phyloP scores from a whole-genome alignment of 2,113 vertebrate genomes.

The Trematomus loennbergii region DNA sequence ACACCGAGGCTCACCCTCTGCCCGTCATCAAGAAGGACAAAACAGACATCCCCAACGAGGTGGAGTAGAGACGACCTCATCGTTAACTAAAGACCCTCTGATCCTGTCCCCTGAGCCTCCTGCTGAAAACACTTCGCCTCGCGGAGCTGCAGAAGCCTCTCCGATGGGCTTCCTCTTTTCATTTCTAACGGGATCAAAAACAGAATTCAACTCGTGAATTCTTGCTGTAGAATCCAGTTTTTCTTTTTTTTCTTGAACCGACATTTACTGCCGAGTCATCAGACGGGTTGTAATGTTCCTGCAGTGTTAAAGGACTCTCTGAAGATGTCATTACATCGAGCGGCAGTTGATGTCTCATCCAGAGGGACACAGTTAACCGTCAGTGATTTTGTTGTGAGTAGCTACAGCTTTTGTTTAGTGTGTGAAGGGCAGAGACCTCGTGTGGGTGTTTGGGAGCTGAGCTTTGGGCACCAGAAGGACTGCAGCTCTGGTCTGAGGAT shows the following conservation, averaged over 20 bases:
- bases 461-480: neutral
- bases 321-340: neutral
- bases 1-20: slow-evolving; percentile 96
- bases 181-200: slow-evolving; percentile 43
- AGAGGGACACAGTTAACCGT: neutral
- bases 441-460: slow-evolving; percentile 11
- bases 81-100: slow-evolving; percentile 13
- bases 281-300: neutral
- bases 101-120: slow-evolving; percentile 73
- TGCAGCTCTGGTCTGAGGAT: slow-evolving; percentile 23
- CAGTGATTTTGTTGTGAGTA: slow-evolving; percentile 14
- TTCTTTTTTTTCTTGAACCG: slow-evolving; percentile 4
- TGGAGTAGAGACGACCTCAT: slow-evolving; percentile 70
- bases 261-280: slow-evolving; percentile 26
- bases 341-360: neutral
- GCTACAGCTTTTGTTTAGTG: neutral
- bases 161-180: slow-evolving; percentile 14
- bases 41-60: slow-evolving; percentile 72
- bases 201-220: slow-evolving; percentile 12
- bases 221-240: slow-evolving; percentile 16
- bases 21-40: slow-evolving; percentile 87
- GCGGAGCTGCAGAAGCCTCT: slow-evolving; percentile 33
- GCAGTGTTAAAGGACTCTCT: neutral
- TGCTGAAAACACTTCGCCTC: slow-evolving; percentile 31
- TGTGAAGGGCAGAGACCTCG: slow-evolving; percentile 4